Percentiles rank a stretch among this genome's conserved stretches.
These are phyloP conservation scores for Scopus umbretta DNA, from an alignment of 2,113 vertebrate species.

Conservation along the genomic window DNA sequence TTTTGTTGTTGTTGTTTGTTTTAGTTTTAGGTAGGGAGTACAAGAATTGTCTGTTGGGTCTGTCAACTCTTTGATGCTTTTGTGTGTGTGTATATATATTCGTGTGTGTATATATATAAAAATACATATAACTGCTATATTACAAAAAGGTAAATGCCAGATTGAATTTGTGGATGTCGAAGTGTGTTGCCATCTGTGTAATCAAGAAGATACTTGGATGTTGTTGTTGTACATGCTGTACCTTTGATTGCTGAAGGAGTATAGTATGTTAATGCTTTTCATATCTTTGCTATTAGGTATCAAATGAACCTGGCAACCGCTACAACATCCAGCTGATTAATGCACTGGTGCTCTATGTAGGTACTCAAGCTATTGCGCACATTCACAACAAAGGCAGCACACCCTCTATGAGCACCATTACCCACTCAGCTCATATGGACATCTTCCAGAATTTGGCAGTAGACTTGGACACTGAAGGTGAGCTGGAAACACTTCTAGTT, in stretches of 20 bases:
- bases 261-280: not conserved
- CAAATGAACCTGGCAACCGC: conserved; percentile 96
- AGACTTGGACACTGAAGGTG: conserved; percentile 97
- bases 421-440: conserved; percentile 99
- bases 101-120: too few species aligned
- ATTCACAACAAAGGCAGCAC: conserved; percentile 99
- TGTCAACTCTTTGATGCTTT: not conserved
- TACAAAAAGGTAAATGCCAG: not conserved
- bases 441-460: conserved; percentile 99
- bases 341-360: conserved; percentile 95
- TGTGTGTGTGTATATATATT: not conserved
- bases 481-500: not conserved
- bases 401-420: conserved; percentile 99
- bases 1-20: too few species aligned
- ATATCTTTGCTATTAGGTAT: conserved; percentile 79
- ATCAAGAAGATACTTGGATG: not conserved
- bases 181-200: not conserved
- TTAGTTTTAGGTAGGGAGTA: not conserved
- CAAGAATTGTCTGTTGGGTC: not conserved
- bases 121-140: not conserved
- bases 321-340: conserved; percentile 99
- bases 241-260: not conserved
- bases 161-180: not conserved
- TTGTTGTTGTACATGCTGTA: not conserved
- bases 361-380: conserved; percentile 97